Base-by-base conservation (phyloP, 2,888 invertebrate genomes). In the Ennomos quercinarius region DNA sequence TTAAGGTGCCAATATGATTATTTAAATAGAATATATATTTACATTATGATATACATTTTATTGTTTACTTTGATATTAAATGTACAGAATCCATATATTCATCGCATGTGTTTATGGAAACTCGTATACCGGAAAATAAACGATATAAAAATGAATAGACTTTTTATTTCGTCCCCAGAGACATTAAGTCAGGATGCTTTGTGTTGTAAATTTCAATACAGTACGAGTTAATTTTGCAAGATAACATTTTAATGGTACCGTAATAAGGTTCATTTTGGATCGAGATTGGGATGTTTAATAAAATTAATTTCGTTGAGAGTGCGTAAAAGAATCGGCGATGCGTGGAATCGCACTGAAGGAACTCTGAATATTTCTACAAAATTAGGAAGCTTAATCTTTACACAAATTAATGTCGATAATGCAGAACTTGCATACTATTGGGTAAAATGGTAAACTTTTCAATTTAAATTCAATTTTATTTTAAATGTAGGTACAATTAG, bases 41-140 rank as follows among this genome's bases (percentile, higher is more conserved):
- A 89, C 85, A 89, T 87, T 86, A 54, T 83, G 83, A 48, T 86
- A 87, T 85, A 86, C 81, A 86, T 54, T 45, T 86, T 83, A 89
- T 83, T 83, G 83, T 87, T 91, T 89, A 87, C 80, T 89, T 91
- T 91, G 86, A 87, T 89, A 89, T 85, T 84, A 77, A 81, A 83
- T 89, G 90, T 90, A 88, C 87, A 87, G 88, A 83, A 80, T 80
- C 83, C 81, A 81, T 86, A 79, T 84, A 86, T 83, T 81, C 85
- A 87, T 87, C 80, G 84, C 86, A 80, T 84, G 84, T 91, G 88
- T 89, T 83, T 87, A 86, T 87, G 85, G 83, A 84, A 81, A 81
- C 76, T 87, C 82, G 83, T 89, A 83, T 90, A 90, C 86, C 82
- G 81, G 78, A 86, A 87, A 77, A 88, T 89, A 89, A 89, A 90